Percentiles rank a stretch among this genome's conserved stretches.
Evolutionary conservation across 2,113 vertebrate genomes (phyloP).

Genomic region (Psophia crepitans): DNA sequence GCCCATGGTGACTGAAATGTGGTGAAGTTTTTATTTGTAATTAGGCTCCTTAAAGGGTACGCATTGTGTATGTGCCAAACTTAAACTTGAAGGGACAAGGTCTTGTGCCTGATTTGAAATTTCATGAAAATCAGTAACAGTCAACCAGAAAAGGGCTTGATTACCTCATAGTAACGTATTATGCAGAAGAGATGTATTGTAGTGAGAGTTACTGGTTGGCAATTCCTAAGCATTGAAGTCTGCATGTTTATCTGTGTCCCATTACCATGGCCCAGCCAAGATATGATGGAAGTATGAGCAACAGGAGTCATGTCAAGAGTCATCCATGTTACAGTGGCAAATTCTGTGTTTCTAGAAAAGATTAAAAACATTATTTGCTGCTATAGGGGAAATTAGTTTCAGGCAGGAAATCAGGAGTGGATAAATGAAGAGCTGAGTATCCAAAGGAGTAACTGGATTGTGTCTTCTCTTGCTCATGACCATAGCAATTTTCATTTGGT

Average conservation of each 20-base stretch:
- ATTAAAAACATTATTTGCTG: background rate
- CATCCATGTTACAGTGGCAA: background rate
- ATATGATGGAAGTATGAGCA: background rate
- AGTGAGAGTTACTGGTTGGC: background rate
- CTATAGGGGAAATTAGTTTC: background rate
- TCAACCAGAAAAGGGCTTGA: background rate
- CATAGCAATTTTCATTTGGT: background rate
- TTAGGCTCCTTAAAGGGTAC: background rate
- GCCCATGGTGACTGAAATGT: background rate
- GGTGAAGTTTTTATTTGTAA: background rate
- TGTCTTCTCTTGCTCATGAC: background rate
- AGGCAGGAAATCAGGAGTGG: background rate
- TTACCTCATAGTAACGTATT: background rate
- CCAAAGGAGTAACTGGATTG: rapidly evolving
- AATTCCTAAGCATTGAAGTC: background rate
- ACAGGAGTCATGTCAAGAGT: background rate
- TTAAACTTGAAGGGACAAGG: background rate
- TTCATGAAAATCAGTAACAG: background rate
- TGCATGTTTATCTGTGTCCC: background rate
- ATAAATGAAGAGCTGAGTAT: background rate
- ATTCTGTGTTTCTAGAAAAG: background rate
- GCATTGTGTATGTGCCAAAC: background rate
- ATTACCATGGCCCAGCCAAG: background rate
- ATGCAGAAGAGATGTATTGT: background rate
- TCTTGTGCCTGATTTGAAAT: background rate